Percentiles rank a stretch among this genome's conserved stretches.
These are phyloP conservation scores for Anneissia japonica DNA, from an alignment of 35 echinoderm and acorn worm genomes.

Conservation along the genomic window DNA sequence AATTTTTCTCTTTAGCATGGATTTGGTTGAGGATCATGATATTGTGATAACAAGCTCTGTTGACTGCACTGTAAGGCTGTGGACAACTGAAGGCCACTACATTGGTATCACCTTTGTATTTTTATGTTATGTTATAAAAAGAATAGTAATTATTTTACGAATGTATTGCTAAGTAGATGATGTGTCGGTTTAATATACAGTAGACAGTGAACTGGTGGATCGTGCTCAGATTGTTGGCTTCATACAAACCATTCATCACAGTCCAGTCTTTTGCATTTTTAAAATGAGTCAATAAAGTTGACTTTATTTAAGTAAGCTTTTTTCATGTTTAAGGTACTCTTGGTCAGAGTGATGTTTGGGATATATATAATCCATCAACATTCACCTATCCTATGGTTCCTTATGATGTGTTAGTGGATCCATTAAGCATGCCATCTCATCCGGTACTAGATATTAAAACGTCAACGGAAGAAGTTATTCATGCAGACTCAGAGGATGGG, in stretches of 20 bases:
- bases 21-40: constrained; percentile 66
- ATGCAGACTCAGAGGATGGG: constrained; percentile 57
- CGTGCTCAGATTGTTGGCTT: too few relatives aligned
- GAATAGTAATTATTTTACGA: too few relatives aligned
- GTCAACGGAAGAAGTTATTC: constrained; percentile 32
- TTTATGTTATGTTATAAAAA: too few relatives aligned
- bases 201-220: too few relatives aligned
- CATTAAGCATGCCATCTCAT: constrained; percentile 86
- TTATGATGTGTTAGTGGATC: constrained; percentile 90
- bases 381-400: constrained; percentile 90
- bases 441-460: constrained; percentile 63
- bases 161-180: too few relatives aligned
- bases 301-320: too few relatives aligned
- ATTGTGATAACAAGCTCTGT: constrained; percentile 71
- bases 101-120: too few relatives aligned
- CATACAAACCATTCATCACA: too few relatives aligned
- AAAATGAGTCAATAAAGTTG: neutral
- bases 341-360: constrained; percentile 80
- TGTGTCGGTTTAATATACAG: too few relatives aligned
- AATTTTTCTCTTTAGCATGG: constrained; percentile 52
- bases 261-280: neutral
- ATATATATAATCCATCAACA: constrained; percentile 80
- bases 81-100: constrained; percentile 94
- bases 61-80: constrained; percentile 91
- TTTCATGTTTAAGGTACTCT: constrained; percentile 60